These are phyloP conservation scores for Thunnus thynnus DNA, from an alignment of 2,113 vertebrate genomes.

Conservation along the genomic window DNA sequence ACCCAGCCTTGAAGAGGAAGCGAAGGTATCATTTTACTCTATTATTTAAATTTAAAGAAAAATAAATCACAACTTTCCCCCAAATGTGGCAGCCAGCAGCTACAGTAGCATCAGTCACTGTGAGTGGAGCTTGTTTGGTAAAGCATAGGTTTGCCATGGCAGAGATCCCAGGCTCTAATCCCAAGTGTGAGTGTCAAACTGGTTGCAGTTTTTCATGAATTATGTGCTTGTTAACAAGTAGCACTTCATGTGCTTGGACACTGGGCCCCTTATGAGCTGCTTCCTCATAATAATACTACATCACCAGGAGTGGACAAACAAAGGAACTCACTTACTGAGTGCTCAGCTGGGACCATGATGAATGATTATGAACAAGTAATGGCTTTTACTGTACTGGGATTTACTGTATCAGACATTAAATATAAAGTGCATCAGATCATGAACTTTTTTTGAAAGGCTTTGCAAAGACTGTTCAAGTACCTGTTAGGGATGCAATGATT, in stretches of 20 bases:
- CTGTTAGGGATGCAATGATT: neutral
- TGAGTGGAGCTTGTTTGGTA: neutral
- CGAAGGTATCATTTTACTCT: neutral
- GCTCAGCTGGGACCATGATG: neutral
- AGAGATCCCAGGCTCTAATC: slow-evolving; percentile 12
- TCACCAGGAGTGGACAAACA: neutral
- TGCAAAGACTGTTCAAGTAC: neutral
- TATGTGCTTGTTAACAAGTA: slow-evolving; percentile 19
- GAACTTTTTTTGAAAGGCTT: neutral
- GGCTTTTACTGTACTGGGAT: neutral
- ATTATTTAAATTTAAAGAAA: neutral
- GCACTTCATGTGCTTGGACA: slow-evolving; percentile 23
- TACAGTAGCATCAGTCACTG: neutral
- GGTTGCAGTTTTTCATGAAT: slow-evolving; percentile 16
- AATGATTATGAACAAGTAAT: neutral
- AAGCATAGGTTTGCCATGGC: slow-evolving; percentile 29
- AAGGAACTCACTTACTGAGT: neutral
- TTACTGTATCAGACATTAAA: neutral
- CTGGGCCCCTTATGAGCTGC: neutral
- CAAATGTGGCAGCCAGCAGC: neutral
- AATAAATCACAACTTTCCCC: neutral
- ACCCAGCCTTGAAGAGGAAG: neutral
- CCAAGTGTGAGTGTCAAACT: slow-evolving; percentile 24
- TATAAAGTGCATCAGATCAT: neutral
- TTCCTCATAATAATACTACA: neutral